Evolutionary conservation across 2,113 vertebrate genomes (phyloP), one percentile per base, ranked within the genome.

Genomic region (Leptobrachium ailaonicum): DNA sequence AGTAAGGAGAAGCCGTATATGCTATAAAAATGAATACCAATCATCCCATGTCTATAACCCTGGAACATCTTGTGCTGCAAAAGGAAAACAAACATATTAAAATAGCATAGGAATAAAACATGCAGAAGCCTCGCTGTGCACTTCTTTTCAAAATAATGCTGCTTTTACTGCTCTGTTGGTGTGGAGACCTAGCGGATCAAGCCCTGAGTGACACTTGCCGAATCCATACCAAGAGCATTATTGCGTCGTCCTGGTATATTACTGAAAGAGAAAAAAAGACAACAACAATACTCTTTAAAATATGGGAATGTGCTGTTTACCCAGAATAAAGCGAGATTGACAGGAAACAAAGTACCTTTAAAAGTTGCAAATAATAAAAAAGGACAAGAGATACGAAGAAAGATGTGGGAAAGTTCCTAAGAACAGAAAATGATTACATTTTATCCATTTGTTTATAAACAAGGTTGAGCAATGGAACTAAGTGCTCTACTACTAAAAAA

Each of bases 21-120:
- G n/a, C n/a, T n/a, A n/a, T n/a, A n/a, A n/a, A 64, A 78, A 71
- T 58, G 76, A 78, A 71, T 60, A 78, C 67, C 76, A 71, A 78
- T 78, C 67, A 63, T 71, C 43, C n/a, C 56, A 78, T 78, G 76
- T 78, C 76, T 71, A 78, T 71, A 77, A 71, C 76, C 56, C 42
- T 45, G 67, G 76, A 78, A 78, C 76, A 78, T 78, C 67, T 78
- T 78, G 76, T 78, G 76, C 76, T 78, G 67, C 56, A 71, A 78
- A n/a, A 78, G 76, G 71, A 60, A 77, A 78, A 71, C 76, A 78
- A 78, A 78, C 67, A 78, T 78, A 78, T 78, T 78, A 78, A 78
- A 78, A 78, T 71, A 71, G 67, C 54, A 71, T 78, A 78, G 58
- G n/a, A 71, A 78, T 71, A 70, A 50, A 78, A 71, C 67, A 77